Evolutionary conservation across 1,140 invertebrate genomes (phyloP), one percentile per base, ranked within the genome.

Genomic region (Cecropterus lyciades): DNA sequence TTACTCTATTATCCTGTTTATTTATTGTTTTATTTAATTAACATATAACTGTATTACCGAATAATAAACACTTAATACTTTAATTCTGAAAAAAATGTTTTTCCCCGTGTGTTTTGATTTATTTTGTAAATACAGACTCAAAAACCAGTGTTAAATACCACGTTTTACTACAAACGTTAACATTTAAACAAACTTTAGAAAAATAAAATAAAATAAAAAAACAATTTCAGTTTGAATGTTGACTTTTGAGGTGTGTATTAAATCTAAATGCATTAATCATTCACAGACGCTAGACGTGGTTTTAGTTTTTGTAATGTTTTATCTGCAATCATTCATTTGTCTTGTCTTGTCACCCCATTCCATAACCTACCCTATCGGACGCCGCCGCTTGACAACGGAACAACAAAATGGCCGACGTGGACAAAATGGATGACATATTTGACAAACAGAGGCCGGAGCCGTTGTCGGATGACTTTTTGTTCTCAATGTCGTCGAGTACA

Each of bases 401-500:
- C 48, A 43, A 67, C 71, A 75, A 80, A 83, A 81, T 75, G 77
- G 75, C 72, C 60, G 65, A 71, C n/a, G 17, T 56, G 27, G 43
- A 66, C 53, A 74, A 79, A 69, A 76, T 72, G 72, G 46, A 14
- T 43, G 40, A 33, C 30, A 33, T 37, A 5, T 40, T 72, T 77
- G 77, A 69, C 70, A 72, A 73, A 84, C 82, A 92, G 91, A 87
- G 92, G 70, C 91, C 97, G 92, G 96, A 97, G 93, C 96, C 96
- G 92, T 93, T 97, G 91, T 96, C 96, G 79, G 96, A 97, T 94
- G 98, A 99, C 94, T 98, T 99, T 95, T 95, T 99, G 82, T 99
- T 99, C 94, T 98, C 98, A 80, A 98, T 99, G 97, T 97, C 97
- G 72, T 97, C 97, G 92, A 90, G 94, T 63, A 92, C 87, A 16